Evolutionary conservation across 1,140 invertebrate species (phyloP).

Genomic region (Drosophila pseudoananassae): DNA sequence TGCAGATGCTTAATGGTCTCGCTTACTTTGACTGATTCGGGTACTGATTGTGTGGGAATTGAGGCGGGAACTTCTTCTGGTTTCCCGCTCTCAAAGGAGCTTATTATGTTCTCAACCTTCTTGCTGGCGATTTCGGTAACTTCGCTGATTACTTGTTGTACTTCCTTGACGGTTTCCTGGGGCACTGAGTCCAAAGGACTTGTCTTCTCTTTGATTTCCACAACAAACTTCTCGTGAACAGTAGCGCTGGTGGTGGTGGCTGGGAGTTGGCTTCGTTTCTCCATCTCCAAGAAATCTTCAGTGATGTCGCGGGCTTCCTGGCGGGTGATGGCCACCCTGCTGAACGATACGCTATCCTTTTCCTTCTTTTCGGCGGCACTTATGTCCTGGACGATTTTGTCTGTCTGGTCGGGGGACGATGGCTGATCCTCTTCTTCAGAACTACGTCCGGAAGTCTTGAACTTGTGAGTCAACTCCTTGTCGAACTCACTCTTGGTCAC

Average conservation of each 20-base stretch:
- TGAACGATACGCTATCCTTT: conserved; percentile 53
- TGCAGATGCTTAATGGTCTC: conserved; percentile 72
- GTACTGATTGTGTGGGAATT: conserved; percentile 13
- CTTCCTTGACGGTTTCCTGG: conserved; percentile 56
- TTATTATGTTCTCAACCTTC: conserved; percentile 71
- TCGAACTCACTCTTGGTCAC: conserved; percentile 83
- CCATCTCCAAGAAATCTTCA: conserved; percentile 74
- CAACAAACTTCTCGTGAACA: conserved; percentile 75
- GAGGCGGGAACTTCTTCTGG: conserved; percentile 18
- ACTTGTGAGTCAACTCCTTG: conserved; percentile 80
- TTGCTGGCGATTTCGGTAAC: conserved; percentile 70
- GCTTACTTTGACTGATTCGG: conserved; percentile 65
- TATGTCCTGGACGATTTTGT: conserved; percentile 77
- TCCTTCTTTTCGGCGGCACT: conserved; percentile 67
- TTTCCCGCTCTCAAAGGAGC: conserved; percentile 61
- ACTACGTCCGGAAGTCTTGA: conserved; percentile 76
- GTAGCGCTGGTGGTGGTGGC: conserved; percentile 40
- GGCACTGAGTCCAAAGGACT: conserved; percentile 57
- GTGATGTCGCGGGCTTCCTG: conserved; percentile 75
- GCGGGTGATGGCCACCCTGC: conserved; percentile 62
- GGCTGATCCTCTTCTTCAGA: conserved; percentile 74
- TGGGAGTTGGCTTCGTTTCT: conserved; percentile 75
- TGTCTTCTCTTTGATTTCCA: conserved; percentile 74
- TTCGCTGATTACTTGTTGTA: conserved; percentile 65
- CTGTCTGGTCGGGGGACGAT: conserved; percentile 48